Percentiles rank a stretch among this genome's conserved stretches.
phyloP scores from a whole-genome alignment of 2,888 invertebrate genomes.

The Halocaridina rubra region DNA sequence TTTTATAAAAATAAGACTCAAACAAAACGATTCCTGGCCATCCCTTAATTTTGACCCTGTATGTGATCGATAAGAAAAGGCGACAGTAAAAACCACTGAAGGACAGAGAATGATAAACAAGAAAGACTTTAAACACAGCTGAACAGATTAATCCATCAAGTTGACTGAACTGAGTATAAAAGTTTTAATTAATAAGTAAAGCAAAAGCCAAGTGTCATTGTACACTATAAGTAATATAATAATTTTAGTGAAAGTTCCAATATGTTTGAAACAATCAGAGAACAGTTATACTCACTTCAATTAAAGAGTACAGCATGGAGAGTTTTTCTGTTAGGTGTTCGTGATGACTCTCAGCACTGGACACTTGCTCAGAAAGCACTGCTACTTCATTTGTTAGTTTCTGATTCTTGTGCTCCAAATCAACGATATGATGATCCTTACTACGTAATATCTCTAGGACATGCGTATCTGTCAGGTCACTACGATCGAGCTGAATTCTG shows the following conservation, averaged over 20 bases:
- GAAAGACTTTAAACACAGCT: too few species aligned
- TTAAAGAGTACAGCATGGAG: slow-evolving; percentile 45
- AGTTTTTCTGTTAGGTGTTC: slow-evolving; percentile 60
- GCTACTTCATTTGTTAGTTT: slow-evolving; percentile 29
- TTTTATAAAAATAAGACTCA: too few species aligned
- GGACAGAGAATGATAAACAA: too few species aligned
- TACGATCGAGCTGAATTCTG: slow-evolving; percentile 43
- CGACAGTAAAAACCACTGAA: too few species aligned
- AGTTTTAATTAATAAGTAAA: too few species aligned
- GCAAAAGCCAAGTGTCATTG: too few species aligned
- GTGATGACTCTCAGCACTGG: slow-evolving; percentile 38
- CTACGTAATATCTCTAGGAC: slow-evolving; percentile 63
- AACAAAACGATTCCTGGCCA: too few species aligned
- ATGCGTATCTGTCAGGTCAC: slow-evolving; percentile 55
- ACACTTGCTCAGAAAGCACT: slow-evolving; percentile 32
- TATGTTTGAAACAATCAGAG: background rate
- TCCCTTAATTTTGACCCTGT: too few species aligned
- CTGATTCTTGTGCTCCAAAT: slow-evolving; percentile 59
- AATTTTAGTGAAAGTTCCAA: slow-evolving; percentile 25
- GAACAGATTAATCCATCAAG: too few species aligned
- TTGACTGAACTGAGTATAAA: too few species aligned
- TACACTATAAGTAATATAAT: too few species aligned
- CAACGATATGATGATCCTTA: slow-evolving; percentile 64
- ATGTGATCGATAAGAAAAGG: too few species aligned
- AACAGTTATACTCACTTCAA: slow-evolving; percentile 55